These are phyloP conservation scores for Rhopalosiphum padi DNA, from an alignment of 1,140 invertebrate species.

Conservation along the genomic window DNA sequence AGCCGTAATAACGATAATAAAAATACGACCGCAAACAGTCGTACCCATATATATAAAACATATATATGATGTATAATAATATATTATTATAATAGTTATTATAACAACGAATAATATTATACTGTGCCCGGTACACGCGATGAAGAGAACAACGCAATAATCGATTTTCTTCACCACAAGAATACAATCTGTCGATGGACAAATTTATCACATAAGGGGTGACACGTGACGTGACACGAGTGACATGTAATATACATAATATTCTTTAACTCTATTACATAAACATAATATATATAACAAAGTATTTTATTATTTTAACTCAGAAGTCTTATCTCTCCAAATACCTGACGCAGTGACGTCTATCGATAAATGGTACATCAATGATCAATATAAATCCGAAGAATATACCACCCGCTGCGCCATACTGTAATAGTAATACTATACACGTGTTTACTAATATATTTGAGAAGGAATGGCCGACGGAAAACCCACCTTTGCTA, in stretches of 20 bases:
- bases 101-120: not conserved
- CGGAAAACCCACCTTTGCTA: not conserved
- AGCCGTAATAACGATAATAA: not conserved
- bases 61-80: not conserved
- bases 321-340: too few relatives aligned
- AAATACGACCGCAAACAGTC: not conserved
- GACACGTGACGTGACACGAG: not conserved
- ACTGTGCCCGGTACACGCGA: not conserved
- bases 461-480: not conserved
- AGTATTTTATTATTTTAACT: too few relatives aligned
- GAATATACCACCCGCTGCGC: not conserved
- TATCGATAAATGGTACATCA: too few relatives aligned
- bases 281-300: too few relatives aligned
- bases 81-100: not conserved
- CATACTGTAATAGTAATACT: too few relatives aligned
- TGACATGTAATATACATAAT: not conserved
- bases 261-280: not conserved
- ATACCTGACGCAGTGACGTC: too few relatives aligned
- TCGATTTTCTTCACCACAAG: not conserved
- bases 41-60: not conserved
- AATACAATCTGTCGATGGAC: not conserved
- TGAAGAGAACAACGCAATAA: not conserved
- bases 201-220: not conserved
- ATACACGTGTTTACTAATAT: not conserved
- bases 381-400: too few relatives aligned